Evolutionary conservation across 2,113 vertebrate genomes (phyloP).

Genomic region (Donacobius atricapilla): DNA sequence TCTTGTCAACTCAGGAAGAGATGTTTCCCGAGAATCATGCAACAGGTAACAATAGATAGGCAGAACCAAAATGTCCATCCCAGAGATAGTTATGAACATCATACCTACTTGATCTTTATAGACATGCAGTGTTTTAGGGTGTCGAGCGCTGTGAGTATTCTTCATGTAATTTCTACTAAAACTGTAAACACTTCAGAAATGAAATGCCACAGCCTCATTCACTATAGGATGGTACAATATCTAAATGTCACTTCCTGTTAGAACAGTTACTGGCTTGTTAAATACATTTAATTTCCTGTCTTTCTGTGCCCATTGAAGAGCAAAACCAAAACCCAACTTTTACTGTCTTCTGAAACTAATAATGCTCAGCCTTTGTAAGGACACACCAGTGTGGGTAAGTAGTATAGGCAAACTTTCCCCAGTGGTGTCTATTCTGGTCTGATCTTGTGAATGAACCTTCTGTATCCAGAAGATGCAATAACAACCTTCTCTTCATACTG

Average conservation of each 20-base stretch:
- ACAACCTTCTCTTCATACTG: background rate
- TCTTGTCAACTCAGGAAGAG: constrained; percentile 88
- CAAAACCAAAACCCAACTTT: background rate
- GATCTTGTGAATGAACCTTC: background rate
- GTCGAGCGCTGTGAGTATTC: background rate
- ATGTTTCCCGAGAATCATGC: constrained; percentile 79
- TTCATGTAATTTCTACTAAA: background rate
- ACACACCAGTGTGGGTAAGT: background rate
- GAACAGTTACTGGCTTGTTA: background rate
- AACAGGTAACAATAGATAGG: constrained; percentile 55
- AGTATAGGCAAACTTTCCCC: background rate
- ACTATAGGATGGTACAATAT: background rate
- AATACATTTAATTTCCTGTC: background rate
- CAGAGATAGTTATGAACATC: background rate
- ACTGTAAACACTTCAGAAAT: background rate
- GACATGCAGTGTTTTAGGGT: background rate
- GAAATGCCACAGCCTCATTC: background rate
- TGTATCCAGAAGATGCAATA: background rate
- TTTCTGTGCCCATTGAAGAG: background rate
- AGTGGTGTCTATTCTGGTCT: background rate
- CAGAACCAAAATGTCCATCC: background rate
- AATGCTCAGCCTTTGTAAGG: background rate
- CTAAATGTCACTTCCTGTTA: background rate
- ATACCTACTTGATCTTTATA: background rate
- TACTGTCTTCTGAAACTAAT: background rate